Conservation (phyloP, 2,113 vertebrate genomes). For the Platichthys stellatus region DNA sequence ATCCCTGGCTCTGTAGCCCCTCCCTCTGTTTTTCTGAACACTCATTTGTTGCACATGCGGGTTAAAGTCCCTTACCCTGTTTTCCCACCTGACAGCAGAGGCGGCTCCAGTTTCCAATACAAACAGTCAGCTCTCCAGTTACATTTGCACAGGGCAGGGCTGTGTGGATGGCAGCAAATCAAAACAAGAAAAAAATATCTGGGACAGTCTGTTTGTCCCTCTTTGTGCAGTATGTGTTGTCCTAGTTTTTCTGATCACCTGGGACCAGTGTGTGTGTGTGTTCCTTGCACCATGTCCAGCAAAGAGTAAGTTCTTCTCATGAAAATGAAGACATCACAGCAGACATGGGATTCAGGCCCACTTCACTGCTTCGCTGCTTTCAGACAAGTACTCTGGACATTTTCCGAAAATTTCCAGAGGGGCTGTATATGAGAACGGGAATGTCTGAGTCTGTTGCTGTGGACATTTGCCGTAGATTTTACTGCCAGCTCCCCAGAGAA, state of each 20-base stretch:
- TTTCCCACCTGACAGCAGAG: conserved; percentile 70
- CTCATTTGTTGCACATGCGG: conserved; percentile 53
- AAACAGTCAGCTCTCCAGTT: conserved; percentile 79
- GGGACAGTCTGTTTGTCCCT: conserved; percentile 32
- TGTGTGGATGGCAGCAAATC: conserved; percentile 42
- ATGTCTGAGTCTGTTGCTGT: too few relatives aligned
- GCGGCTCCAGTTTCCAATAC: conserved; percentile 79
- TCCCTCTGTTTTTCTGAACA: conserved; percentile 37
- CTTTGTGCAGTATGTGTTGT: conserved; percentile 34
- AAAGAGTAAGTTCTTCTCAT: background rate
- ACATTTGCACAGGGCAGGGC: conserved; percentile 74
- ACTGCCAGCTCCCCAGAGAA: too few relatives aligned
- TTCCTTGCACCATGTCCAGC: conserved; percentile 1
- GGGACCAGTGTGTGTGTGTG: background rate
- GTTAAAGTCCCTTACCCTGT: conserved; percentile 75
- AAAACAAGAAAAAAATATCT: conserved; percentile 20
- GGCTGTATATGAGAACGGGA: background rate
- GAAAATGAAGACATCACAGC: too few relatives aligned
- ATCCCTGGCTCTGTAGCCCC: conserved; percentile 36
- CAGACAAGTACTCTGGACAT: background rate
- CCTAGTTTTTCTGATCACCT: conserved; percentile 35
- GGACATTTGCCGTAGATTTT: too few relatives aligned
- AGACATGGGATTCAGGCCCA: background rate
- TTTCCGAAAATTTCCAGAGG: background rate
- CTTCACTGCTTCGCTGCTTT: background rate